Percentiles rank a stretch among this genome's conserved stretches.
Evolutionary conservation across 2,888 invertebrate genomes (phyloP).

Genomic region (Meandrusa payeni): DNA sequence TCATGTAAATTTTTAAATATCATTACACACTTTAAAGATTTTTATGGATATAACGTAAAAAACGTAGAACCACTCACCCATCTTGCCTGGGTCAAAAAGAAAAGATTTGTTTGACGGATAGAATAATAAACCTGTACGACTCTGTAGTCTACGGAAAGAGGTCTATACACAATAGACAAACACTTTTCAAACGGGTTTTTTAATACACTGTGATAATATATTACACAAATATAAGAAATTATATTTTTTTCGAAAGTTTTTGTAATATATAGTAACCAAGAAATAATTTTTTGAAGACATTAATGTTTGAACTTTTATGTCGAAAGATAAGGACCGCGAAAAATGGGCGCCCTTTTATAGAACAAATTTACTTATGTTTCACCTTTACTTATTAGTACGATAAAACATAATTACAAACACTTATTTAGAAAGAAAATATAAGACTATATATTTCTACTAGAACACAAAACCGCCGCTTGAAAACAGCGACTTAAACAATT

Average conservation of each 20-base stretch:
- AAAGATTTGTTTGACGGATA: constrained; percentile 66
- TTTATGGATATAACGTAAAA: constrained; percentile 40
- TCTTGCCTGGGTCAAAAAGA: constrained; percentile 84
- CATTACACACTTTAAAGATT: constrained; percentile 34
- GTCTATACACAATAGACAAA: constrained; percentile 34
- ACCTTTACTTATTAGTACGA: constrained; percentile 25
- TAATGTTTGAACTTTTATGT: constrained; percentile 42
- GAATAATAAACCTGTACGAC: constrained; percentile 41
- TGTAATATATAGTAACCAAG: constrained; percentile 52
- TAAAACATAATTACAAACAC: constrained; percentile 26
- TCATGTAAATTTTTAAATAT: no score
- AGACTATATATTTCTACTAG: constrained; percentile 27
- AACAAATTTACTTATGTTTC: constrained; percentile 21
- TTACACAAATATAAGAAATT: constrained; percentile 42
- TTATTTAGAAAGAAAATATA: constrained; percentile 20
- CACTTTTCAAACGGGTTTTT: constrained; percentile 51
- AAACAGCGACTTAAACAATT: constrained; percentile 26
- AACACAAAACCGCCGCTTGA: constrained; percentile 25
- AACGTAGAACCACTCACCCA: constrained; percentile 80
- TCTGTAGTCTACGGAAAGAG: constrained; percentile 53
- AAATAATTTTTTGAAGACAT: constrained; percentile 57
- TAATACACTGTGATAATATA: constrained; percentile 45
- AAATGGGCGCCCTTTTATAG: constrained; percentile 44
- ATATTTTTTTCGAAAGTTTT: constrained; percentile 62
- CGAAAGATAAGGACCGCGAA: constrained; percentile 44